Percentiles rank a stretch among this genome's conserved stretches.
Evolutionary conservation across 2,797 vertebrate species (phyloP).

Genomic region (Gymnodraco acuticeps): DNA sequence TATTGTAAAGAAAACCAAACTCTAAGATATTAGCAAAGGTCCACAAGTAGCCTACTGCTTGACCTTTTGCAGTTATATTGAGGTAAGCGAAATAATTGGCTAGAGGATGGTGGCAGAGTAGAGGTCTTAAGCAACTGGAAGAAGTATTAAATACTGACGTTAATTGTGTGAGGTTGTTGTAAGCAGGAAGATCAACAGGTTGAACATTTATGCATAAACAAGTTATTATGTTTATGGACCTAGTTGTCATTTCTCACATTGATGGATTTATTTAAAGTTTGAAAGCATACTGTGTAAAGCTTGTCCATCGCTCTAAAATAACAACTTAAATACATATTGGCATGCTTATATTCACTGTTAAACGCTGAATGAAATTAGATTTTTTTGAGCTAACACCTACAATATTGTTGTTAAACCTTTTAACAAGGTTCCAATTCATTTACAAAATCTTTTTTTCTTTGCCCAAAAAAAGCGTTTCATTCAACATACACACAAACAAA

Average conservation of each 20-base stretch:
- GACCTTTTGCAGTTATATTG: neutral
- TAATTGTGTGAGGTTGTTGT: neutral
- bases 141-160: neutral
- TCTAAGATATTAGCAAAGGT: neutral
- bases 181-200: conserved; percentile 2
- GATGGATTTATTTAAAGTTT: neutral
- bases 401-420: too few species aligned
- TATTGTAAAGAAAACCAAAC: neutral
- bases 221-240: neutral
- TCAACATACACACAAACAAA: too few species aligned
- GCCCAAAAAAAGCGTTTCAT: too few species aligned
- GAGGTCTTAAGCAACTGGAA: neutral
- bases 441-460: too few species aligned
- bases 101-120: neutral
- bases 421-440: too few species aligned
- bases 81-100: conserved; percentile 3
- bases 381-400: neutral
- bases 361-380: neutral
- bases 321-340: neutral
- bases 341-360: neutral
- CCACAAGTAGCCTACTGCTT: neutral
- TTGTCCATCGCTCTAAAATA: neutral
- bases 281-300: neutral
- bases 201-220: neutral
- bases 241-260: too few species aligned